Evolutionary conservation across 2,113 vertebrate species (phyloP), one percentile per base, ranked within the genome.

Genomic region (Hiodon alosoides): DNA sequence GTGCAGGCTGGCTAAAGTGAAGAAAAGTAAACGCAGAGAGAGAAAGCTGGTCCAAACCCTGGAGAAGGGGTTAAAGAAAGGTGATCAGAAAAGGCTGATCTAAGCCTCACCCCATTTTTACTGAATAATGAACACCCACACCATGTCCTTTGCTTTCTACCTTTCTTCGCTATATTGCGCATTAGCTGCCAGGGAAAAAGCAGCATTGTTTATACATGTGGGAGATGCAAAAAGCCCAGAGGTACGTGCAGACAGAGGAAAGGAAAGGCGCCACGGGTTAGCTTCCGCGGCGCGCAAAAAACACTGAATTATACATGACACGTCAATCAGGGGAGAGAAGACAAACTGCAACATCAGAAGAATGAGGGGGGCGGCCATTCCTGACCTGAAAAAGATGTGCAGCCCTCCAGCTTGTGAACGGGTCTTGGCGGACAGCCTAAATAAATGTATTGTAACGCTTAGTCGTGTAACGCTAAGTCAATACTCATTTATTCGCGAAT

Each of bases 371-470:
- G 80, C 79, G 79, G 75, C 79, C 83, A 81, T 86, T 81, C 82
- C 79, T 84, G 84, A 87, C 86, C 85, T 86, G 76, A 86, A 89
- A 31, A 89, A 87, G 82, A 82, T 75, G 73, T 81, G 83, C 83
- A 75, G 57, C 31, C 77, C 77, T 83, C 83, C 80, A 79, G 6
- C 84, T 81, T 85, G 86, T 88, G 88, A 89, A 89, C 87, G 87
- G 79, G 78, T 82, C 68, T 75, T 71, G 79, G 77, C 81, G 84
- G 78, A 57, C 60, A 75, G 72, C 76, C 73, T 77, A 76, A 67
- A 82, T 77, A 76, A 59, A 59, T 51, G 74, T 78, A 77, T 77
- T 77, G 76, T 76, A 77, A 76, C 71, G 74, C 77, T 76, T 71
- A 75, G 79, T 72, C 50, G 57, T 72, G 53, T 72, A 75, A 64